Evolutionary conservation across 2,113 vertebrate genomes (phyloP).

Genomic region (Hemibagrus wyckioides): DNA sequence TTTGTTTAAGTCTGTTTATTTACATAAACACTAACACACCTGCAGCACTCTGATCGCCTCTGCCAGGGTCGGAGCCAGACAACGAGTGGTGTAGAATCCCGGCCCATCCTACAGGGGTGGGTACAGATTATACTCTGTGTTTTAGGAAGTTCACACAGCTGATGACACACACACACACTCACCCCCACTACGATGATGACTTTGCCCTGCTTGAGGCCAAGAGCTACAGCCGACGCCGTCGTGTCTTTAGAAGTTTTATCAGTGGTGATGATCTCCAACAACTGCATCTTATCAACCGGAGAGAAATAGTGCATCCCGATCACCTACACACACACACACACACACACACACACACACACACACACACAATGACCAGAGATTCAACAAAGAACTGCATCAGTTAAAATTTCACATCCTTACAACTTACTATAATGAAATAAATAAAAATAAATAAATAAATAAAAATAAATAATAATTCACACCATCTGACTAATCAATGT

Average conservation of each 20-base stretch:
- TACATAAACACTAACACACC: constrained; percentile 71
- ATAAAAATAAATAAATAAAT: no score
- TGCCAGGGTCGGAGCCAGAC: constrained; percentile 86
- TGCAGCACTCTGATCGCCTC: constrained; percentile 87
- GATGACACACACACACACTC: constrained; percentile 48
- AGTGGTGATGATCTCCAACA: constrained; percentile 93
- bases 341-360: not conserved
- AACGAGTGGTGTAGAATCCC: constrained; percentile 95
- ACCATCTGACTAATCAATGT: no score
- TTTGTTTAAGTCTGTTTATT: not conserved
- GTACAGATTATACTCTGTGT: not conserved
- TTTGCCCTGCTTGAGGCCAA: constrained; percentile 94
- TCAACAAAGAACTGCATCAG: not conserved
- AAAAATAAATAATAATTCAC: no score
- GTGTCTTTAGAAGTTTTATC: constrained; percentile 91
- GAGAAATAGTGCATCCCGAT: constrained; percentile 99
- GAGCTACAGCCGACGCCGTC: constrained; percentile 80
- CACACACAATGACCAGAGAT: not conserved
- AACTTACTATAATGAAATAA: no score
- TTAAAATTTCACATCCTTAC: no score
- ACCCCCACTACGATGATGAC: constrained; percentile 96
- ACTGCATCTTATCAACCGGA: constrained; percentile 96
- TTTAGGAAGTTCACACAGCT: not conserved
- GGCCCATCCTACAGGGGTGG: constrained; percentile 92
- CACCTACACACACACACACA: constrained; percentile 71